A percentile compares a stretch with the other conserved stretches of the same genome.
phyloP scores from a whole-genome alignment of 2,113 vertebrate species.

The Paratilapia polleni region DNA sequence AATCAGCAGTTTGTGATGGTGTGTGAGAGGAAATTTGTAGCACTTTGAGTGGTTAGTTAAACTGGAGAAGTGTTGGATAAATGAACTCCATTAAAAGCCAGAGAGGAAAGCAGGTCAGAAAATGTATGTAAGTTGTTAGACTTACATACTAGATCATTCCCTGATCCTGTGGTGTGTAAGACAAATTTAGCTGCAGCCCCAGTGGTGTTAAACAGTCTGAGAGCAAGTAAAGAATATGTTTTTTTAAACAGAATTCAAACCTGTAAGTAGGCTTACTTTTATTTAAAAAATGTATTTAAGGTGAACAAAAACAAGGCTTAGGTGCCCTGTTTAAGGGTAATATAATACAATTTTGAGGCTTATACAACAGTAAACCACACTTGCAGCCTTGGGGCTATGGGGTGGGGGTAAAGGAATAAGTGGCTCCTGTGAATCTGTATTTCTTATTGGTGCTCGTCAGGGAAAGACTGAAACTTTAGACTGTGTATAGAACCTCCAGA shows the following conservation, averaged over 20 bases:
- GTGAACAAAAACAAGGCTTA: neutral
- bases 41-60: neutral
- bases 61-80: neutral
- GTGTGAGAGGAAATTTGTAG: too few relatives aligned
- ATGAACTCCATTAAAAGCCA: neutral
- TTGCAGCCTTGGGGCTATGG: neutral
- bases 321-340: rapidly evolving
- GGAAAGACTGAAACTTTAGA: neutral
- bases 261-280: too few relatives aligned
- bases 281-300: neutral
- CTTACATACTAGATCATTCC: too few relatives aligned
- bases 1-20: rapidly evolving
- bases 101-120: neutral
- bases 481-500: neutral
- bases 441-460: neutral
- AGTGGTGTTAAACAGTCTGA: neutral
- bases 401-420: neutral
- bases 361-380: neutral
- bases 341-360: neutral
- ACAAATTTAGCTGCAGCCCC: rapidly evolving
- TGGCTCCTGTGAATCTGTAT: rapidly evolving
- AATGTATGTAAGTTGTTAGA: too few relatives aligned
- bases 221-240: neutral
- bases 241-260: neutral
- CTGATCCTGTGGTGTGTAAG: too few relatives aligned